A percentile compares a stretch with the other conserved stretches of the same genome.
phyloP scores from a whole-genome alignment of 2,113 vertebrate species.

The Atlantisia rogersi region DNA sequence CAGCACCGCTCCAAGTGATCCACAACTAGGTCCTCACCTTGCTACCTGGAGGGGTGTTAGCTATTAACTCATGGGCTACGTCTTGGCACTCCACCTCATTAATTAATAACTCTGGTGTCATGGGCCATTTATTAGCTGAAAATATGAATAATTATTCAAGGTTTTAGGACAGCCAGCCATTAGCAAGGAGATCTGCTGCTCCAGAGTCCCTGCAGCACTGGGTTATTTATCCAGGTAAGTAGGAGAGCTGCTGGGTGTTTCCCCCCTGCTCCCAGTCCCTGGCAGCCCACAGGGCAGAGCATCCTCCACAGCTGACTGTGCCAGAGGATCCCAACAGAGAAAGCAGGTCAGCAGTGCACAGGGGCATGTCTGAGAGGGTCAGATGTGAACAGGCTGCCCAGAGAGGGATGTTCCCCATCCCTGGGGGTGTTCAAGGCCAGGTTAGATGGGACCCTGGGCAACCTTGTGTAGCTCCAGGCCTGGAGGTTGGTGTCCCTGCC shows the following conservation, averaged over 20 bases:
- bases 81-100: background rate
- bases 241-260: background rate
- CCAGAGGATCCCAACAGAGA: background rate
- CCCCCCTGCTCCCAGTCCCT: background rate
- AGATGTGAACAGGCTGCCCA: background rate
- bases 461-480: no score
- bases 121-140: constrained; percentile 49
- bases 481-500: no score
- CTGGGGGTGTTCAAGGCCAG: no score
- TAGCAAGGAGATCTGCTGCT: background rate
- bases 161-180: background rate
- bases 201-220: fast-evolving
- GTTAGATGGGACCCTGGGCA: no score
- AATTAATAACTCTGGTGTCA: constrained; percentile 36
- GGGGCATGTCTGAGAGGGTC: fast-evolving
- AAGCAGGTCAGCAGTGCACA: background rate
- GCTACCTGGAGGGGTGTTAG: background rate
- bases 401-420: no score
- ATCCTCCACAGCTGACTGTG: background rate
- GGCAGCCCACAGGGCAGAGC: fast-evolving
- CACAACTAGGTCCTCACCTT: background rate
- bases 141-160: constrained; percentile 22
- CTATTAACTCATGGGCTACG: background rate
- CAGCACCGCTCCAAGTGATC: background rate
- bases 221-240: fast-evolving